Evolutionary conservation across 2,113 vertebrate genomes (phyloP).

Genomic region (Willisornis vidua): DNA sequence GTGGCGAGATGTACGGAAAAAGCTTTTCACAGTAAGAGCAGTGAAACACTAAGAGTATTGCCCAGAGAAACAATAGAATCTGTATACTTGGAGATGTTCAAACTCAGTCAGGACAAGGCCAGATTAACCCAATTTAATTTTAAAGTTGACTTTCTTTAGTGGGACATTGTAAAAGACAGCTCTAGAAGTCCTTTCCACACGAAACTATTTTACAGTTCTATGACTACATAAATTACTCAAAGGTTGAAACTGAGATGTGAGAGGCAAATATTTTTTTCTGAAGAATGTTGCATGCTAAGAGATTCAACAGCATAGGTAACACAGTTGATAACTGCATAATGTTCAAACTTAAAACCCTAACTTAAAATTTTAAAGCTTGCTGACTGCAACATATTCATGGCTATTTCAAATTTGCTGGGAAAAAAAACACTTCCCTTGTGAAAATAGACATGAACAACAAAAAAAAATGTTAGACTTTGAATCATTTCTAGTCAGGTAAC

Average conservation of each 20-base stretch:
- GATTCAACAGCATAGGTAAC: background rate
- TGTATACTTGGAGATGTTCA: background rate
- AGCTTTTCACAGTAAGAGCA: background rate
- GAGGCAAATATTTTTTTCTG: background rate
- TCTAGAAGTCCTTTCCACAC: background rate
- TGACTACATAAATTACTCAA: background rate
- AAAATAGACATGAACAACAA: background rate
- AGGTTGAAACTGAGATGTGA: background rate
- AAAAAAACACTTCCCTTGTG: background rate
- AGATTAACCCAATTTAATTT: background rate
- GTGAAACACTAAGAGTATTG: background rate
- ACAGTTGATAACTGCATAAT: background rate
- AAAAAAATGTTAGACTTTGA: background rate
- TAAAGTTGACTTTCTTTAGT: background rate
- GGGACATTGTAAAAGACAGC: background rate
- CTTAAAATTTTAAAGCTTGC: background rate
- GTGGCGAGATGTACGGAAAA: background rate
- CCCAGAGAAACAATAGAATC: background rate
- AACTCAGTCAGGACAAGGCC: background rate
- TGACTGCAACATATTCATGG: background rate
- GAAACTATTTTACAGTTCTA: background rate
- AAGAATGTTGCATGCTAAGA: background rate
- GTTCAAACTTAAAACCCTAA: background rate
- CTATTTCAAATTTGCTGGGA: background rate
- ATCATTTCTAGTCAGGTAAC: background rate